Conservation (phyloP, 2,797 vertebrate genomes). For the Acrossocheilus wenchowensis region DNA sequence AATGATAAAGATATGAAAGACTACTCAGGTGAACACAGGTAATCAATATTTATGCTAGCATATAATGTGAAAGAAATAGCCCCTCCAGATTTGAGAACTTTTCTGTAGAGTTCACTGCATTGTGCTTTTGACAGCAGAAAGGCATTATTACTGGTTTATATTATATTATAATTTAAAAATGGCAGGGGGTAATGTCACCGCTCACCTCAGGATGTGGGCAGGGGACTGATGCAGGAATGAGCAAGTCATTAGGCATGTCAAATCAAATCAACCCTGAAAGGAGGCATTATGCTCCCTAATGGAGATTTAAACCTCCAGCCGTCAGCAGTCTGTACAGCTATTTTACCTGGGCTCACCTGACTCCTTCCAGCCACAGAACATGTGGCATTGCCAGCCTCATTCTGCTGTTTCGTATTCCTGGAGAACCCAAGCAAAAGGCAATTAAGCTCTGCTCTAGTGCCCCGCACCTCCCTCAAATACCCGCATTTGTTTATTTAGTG, state of each 20-base stretch:
- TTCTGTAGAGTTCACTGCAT: conserved; percentile 3
- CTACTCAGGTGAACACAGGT: background rate
- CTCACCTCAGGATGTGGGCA: conserved; percentile 52
- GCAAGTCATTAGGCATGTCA: conserved; percentile 64
- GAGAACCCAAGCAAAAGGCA: conserved; percentile 42
- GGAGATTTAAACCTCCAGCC: conserved; percentile 73
- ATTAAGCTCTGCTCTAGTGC: conserved; percentile 28
- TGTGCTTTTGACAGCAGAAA: conserved; percentile 46
- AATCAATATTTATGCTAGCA: background rate
- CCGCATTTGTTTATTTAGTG: conserved; percentile 14
- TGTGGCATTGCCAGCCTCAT: conserved; percentile 62
- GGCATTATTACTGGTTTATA: conserved; percentile 55
- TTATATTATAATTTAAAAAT: conserved; percentile 42
- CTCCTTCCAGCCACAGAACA: conserved; percentile 15
- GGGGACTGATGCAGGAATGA: conserved; percentile 39
- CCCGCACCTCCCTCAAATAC: background rate
- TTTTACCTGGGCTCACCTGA: conserved; percentile 38
- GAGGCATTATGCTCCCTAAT: conserved; percentile 68
- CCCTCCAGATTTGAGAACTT: background rate
- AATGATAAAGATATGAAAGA: background rate
- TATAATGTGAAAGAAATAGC: background rate
- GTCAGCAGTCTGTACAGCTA: conserved; percentile 38
- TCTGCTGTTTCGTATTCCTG: conserved; percentile 53
- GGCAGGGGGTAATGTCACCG: conserved; percentile 60
- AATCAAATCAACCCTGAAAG: conserved; percentile 72